Evolutionary conservation across 1,140 invertebrate genomes (phyloP).

Genomic region (Ooceraea biroi): DNA sequence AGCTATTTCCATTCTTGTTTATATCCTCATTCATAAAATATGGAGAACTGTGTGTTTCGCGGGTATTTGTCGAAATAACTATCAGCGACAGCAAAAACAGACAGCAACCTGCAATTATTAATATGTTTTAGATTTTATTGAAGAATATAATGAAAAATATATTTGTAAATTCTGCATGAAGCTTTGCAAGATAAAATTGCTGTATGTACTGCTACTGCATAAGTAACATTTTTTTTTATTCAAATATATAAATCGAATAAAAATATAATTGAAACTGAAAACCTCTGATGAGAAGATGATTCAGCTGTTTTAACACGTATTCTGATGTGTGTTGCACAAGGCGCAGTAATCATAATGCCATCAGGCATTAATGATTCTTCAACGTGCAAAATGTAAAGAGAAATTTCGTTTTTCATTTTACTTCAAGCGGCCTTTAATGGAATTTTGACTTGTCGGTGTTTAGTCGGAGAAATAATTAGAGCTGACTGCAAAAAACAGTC

Average conservation of each 20-base stretch:
- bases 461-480: not conserved
- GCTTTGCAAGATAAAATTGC: conserved; percentile 5
- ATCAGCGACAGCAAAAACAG: conserved; percentile 24
- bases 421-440: not conserved
- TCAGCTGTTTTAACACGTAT: not conserved
- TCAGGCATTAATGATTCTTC: not conserved
- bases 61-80: not conserved
- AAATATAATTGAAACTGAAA: not conserved
- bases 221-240: not conserved
- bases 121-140: not conserved
- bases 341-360: no score
- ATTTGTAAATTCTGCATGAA: conserved; percentile 16
- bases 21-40: not conserved
- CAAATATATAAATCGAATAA: conserved; percentile 6
- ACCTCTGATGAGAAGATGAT: not conserved
- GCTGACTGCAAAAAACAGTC: not conserved
- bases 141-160: not conserved
- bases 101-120: not conserved
- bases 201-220: not conserved
- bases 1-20: conserved; percentile 4
- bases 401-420: not conserved
- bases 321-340: no score
- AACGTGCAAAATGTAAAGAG: not conserved
- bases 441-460: conserved; percentile 18
- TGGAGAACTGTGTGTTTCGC: not conserved